Evolutionary conservation across 1,140 invertebrate species (phyloP).

Genomic region (Ceratitis capitata): DNA sequence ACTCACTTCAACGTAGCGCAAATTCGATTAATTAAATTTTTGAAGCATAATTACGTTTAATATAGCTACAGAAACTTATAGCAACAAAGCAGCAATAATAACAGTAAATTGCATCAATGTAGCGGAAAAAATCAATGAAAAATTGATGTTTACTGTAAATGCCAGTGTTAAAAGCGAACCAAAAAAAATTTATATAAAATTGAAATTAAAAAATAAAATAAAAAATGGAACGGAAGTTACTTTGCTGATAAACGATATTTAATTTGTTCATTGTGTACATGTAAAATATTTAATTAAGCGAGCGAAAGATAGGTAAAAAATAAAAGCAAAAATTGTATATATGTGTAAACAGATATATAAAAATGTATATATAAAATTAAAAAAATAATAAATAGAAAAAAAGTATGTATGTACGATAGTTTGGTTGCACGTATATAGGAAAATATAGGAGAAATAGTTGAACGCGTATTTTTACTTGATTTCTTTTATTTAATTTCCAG

Average conservation of each 20-base stretch:
- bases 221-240: background rate
- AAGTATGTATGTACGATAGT: too few species aligned
- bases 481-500: too few species aligned
- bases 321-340: background rate
- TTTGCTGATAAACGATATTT: background rate
- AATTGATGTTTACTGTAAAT: background rate
- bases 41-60: conserved; percentile 3
- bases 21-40: conserved; percentile 15
- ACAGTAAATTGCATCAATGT: background rate
- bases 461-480: too few species aligned
- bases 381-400: too few species aligned
- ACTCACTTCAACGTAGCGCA: too few species aligned
- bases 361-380: too few species aligned
- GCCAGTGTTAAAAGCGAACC: background rate
- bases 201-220: too few species aligned
- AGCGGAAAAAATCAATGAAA: background rate
- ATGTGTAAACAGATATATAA: too few species aligned
- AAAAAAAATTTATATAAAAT: too few species aligned
- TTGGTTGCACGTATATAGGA: too few species aligned
- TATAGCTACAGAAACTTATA: background rate
- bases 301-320: background rate
- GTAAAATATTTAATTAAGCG: background rate
- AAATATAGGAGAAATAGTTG: too few species aligned
- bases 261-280: background rate
- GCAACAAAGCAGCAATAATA: background rate